Conservation (phyloP, 1,140 invertebrate species). For the Orchesella cincta region DNA sequence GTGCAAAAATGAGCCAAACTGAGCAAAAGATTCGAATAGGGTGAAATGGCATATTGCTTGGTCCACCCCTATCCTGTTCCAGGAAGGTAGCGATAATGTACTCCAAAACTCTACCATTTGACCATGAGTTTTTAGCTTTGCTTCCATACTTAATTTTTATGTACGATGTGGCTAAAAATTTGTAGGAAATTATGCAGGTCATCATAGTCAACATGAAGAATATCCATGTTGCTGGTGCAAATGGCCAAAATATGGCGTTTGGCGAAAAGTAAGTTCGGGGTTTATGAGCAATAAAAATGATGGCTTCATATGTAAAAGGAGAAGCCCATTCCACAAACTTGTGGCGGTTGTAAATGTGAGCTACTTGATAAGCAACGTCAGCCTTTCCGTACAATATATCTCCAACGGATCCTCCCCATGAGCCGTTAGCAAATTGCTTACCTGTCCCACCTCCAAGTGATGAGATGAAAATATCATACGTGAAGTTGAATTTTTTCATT, state of each 20-base stretch:
- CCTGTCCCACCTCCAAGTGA: constrained; percentile 6
- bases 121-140: no score
- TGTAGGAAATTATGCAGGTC: no score
- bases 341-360: constrained; percentile 19
- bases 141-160: no score
- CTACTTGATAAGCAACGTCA: neutral
- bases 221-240: neutral
- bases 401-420: neutral
- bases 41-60: neutral
- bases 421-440: neutral
- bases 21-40: neutral
- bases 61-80: neutral
- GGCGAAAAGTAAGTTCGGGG: neutral
- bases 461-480: neutral
- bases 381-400: neutral
- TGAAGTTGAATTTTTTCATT: constrained; percentile 21
- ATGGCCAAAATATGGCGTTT: constrained; percentile 11
- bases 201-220: neutral
- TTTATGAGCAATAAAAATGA: neutral
- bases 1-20: constrained; percentile 4
- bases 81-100: neutral
- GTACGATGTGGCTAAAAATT: neutral
- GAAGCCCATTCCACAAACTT: neutral
- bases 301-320: neutral
- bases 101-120: neutral